phyloP scores from a whole-genome alignment of 2,113 vertebrate species.

The Corydoras sp. region DNA sequence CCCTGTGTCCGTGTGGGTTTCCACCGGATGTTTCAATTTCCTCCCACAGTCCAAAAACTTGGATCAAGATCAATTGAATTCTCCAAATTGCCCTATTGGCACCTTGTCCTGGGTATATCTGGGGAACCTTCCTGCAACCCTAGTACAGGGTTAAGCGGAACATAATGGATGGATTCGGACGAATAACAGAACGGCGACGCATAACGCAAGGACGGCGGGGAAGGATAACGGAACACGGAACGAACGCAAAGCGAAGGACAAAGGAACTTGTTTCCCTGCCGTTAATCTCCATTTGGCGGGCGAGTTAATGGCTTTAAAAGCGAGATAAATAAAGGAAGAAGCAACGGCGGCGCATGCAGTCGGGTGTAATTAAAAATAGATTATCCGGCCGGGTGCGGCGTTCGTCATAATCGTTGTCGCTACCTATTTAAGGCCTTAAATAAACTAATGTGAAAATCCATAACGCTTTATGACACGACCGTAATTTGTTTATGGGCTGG shows the following conservation, averaged over 20 bases:
- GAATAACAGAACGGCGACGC: not conserved
- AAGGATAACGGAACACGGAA: not conserved
- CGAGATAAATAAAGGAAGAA: constrained; percentile 29
- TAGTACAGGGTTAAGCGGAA: too few species aligned
- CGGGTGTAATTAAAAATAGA: constrained; percentile 64
- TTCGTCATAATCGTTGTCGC: constrained; percentile 60
- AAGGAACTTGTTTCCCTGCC: not conserved
- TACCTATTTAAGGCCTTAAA: constrained; percentile 55
- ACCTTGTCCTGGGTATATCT: too few species aligned
- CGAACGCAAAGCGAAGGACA: not conserved
- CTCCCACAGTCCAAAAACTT: too few species aligned
- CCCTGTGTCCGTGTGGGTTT: too few species aligned
- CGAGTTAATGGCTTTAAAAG: constrained; percentile 46
- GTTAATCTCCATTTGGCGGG: constrained; percentile 18
- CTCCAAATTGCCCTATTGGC: too few species aligned
- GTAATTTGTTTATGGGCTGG: constrained; percentile 58
- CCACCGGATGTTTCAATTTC: too few species aligned
- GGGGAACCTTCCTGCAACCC: too few species aligned
- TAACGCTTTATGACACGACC: constrained; percentile 54
- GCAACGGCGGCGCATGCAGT: constrained; percentile 52
- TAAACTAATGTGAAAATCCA: constrained; percentile 55
- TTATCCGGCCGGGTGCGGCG: constrained; percentile 53
- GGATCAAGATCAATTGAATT: too few species aligned
- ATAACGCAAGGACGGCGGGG: not conserved
- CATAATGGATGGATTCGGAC: not conserved